A percentile compares a stretch with the other conserved stretches of the same genome.
phyloP scores from a whole-genome alignment of 2,888 invertebrate species.

The Mechanitis messenoides region DNA sequence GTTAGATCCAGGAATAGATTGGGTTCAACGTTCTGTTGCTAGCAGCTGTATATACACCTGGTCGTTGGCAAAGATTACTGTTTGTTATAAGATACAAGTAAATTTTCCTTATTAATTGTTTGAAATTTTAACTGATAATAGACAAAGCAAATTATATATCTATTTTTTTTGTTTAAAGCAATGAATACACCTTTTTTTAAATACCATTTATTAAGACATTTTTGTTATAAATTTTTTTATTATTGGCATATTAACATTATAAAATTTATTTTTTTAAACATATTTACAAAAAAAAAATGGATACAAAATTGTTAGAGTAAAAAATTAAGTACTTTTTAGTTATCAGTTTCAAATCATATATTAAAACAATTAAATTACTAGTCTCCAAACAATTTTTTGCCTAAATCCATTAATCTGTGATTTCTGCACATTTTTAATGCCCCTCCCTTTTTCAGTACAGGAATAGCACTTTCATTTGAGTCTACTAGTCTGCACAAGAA shows the following conservation, averaged over 20 bases:
- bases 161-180: neutral
- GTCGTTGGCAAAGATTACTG: constrained; percentile 55
- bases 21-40: constrained; percentile 54
- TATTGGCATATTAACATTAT: neutral
- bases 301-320: constrained; percentile 4
- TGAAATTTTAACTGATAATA: neutral
- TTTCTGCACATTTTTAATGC: constrained; percentile 89
- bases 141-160: too few species aligned
- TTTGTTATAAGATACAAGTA: constrained; percentile 53
- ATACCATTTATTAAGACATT: constrained; percentile 22
- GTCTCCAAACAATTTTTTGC: constrained; percentile 91
- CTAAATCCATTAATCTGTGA: constrained; percentile 92
- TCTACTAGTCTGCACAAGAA: constrained; percentile 90
- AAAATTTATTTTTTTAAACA: neutral
- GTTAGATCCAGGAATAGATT: constrained; percentile 54
- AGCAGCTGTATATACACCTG: constrained; percentile 65
- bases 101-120: constrained; percentile 10
- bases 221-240: neutral
- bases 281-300: constrained; percentile 12
- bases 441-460: constrained; percentile 87
- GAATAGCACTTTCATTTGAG: constrained; percentile 83
- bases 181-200: constrained; percentile 11
- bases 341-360: constrained; percentile 9
- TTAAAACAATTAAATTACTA: constrained; percentile 55
- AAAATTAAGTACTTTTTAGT: neutral